These are phyloP conservation scores for Cyclura pinguis DNA, from an alignment of 2,797 vertebrate species.

Conservation along the genomic window DNA sequence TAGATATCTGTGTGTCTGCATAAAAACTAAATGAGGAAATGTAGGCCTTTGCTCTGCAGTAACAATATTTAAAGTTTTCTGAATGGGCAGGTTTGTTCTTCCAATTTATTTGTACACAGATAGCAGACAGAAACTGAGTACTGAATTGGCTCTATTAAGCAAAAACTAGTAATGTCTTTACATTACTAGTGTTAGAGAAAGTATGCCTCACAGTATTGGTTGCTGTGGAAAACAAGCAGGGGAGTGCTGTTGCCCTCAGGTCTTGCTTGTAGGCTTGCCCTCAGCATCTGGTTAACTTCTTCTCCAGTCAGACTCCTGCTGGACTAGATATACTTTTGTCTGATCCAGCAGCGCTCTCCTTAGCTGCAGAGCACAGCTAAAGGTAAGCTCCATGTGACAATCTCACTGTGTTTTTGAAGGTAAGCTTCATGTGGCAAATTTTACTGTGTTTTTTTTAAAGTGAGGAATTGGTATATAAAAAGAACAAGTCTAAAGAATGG, in stretches of 20 bases:
- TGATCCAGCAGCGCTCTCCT: not conserved
- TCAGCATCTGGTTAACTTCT: not conserved
- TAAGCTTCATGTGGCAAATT: not conserved
- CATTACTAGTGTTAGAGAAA: not conserved
- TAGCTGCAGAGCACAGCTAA: too few relatives aligned
- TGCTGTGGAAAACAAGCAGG: not conserved
- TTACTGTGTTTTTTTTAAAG: not conserved
- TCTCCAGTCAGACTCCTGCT: not conserved
- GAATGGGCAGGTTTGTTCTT: not conserved
- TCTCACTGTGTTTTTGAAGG: not conserved
- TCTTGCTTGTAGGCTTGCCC: not conserved
- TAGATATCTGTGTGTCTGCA: not conserved
- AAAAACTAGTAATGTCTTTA: too few relatives aligned
- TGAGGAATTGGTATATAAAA: too few relatives aligned
- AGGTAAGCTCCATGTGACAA: not conserved
- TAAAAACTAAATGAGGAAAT: not conserved
- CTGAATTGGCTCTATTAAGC: too few relatives aligned
- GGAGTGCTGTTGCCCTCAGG: too few relatives aligned
- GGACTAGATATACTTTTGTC: not conserved
- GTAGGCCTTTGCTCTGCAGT: not conserved
- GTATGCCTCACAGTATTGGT: not conserved
- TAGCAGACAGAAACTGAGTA: not conserved
- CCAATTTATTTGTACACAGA: too few relatives aligned
- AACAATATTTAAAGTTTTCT: not conserved
- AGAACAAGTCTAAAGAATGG: too few relatives aligned